Percentiles rank a stretch among this genome's conserved stretches.
These are phyloP conservation scores for Cryptocephalus moraei DNA, from an alignment of 2,888 invertebrate genomes.

Conservation along the genomic window DNA sequence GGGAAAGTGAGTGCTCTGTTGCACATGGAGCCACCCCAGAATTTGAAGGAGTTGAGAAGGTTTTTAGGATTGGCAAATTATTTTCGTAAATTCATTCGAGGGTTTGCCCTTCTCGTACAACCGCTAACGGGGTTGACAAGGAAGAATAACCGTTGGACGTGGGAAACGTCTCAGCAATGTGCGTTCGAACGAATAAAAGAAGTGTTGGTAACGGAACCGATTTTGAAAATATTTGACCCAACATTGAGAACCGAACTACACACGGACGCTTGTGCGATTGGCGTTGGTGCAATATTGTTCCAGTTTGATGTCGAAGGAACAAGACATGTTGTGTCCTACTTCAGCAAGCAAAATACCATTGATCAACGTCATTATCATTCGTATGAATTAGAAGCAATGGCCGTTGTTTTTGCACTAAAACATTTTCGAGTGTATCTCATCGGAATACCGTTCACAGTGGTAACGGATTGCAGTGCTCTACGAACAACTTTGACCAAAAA, in stretches of 20 bases:
- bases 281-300: conserved; percentile 10
- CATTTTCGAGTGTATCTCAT: conserved; percentile 21
- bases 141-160: conserved; percentile 9
- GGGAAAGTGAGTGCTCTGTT: conserved; percentile 11
- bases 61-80: conserved; percentile 16
- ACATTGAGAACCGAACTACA: conserved; percentile 14
- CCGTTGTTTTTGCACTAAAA: conserved; percentile 20
- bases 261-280: conserved; percentile 13
- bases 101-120: conserved; percentile 15
- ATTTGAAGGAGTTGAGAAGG: no score
- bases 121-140: conserved; percentile 16
- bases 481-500: conserved; percentile 19
- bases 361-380: conserved; percentile 22
- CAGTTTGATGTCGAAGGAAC: neutral
- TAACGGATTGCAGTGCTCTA: conserved; percentile 27
- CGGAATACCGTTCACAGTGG: conserved; percentile 17
- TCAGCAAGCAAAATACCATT: conserved; percentile 8
- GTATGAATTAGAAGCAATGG: conserved; percentile 25
- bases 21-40: conserved; percentile 15
- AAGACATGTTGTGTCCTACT: neutral
- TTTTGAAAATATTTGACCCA: conserved; percentile 16
- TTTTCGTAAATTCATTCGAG: conserved; percentile 19
- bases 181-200: conserved; percentile 2
- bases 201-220: conserved; percentile 7
- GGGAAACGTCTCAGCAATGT: conserved; percentile 1